Evolutionary conservation across 2,888 invertebrate species (phyloP), one percentile per base, ranked within the genome.

Genomic region (Caenorhabditis uteleia): DNA sequence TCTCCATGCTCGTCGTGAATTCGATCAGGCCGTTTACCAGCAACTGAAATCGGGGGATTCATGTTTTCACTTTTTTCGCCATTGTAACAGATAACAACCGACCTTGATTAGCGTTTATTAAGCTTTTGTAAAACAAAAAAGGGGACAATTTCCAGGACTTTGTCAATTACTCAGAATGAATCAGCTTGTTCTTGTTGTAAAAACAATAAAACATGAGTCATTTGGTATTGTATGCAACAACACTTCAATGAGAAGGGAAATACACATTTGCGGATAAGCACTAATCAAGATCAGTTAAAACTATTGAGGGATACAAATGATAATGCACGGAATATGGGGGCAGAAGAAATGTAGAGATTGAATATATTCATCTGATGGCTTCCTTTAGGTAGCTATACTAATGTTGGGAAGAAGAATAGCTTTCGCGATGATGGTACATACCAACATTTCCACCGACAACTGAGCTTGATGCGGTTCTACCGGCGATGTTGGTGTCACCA

Each of bases 201-300:
- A 46, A 55, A 62, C 51, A 62, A 55, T 46, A 46, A 21, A 12
- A 26, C 54, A 56, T 31, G 51, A 33, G 31, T 38, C 25, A 27
- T 14, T 31, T 56, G 61, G 61, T 62, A 51, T 62, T 62, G 61
- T 47, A 56, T 51, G 50, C 20, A 38, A 51, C 61, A 62, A 62
- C 61, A 62, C 61, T 62, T 50, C 23, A 16, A 21, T 10, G 20
- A 26, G 26, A 49, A 27, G 40, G 45, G 16, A 46, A 39, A n/a
- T 23, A 14, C 34, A 25, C 10, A 20, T 21, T 20, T 16, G 40
- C 36, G 36, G 33, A 29, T 62, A 48, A 44, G 43, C 27, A 48
- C 62, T 62, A 62, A 62, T 49, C 62, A 62, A 62, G 62, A 62
- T 62, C 57, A 50, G 62, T 53, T 53, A n/a, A n/a, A n/a, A n/a